Percentiles rank a stretch among this genome's conserved stretches.
Conservation (phyloP, 2,888 invertebrate genomes). For the Prosopocoilus inquinatus region DNA sequence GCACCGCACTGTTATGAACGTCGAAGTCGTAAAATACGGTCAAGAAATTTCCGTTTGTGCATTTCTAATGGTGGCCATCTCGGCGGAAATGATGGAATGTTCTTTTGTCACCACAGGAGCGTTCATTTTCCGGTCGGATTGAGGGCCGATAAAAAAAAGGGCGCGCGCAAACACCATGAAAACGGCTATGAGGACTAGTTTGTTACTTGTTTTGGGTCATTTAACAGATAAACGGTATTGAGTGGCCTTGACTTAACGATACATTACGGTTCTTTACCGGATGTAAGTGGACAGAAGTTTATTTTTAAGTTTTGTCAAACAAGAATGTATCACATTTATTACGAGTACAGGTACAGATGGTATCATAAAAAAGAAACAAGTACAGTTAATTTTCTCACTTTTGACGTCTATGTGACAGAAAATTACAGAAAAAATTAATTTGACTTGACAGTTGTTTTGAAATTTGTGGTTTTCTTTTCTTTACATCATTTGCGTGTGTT, state of each 20-base stretch:
- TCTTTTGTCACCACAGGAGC: conserved; percentile 53
- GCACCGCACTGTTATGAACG: not conserved
- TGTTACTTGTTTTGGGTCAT: conserved; percentile 51
- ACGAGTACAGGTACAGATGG: no score
- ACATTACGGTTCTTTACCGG: conserved; percentile 45
- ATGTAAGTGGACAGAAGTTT: conserved; percentile 28
- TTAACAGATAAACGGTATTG: conserved; percentile 52
- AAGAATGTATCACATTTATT: no score
- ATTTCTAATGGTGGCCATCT: conserved; percentile 49
- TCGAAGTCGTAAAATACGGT: conserved; percentile 35
- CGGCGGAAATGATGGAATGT: conserved; percentile 54
- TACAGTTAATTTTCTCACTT: no score
- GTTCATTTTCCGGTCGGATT: conserved; percentile 56
- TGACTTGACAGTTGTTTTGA: no score
- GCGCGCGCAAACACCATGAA: conserved; percentile 50
- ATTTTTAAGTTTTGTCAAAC: not conserved
- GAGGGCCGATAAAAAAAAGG: conserved; percentile 50
- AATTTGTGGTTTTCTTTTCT: no score
- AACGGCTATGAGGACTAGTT: conserved; percentile 46
- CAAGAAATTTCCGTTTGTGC: conserved; percentile 47
- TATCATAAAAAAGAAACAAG: no score
- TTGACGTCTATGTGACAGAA: no score
- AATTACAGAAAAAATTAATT: no score
- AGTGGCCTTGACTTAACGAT: conserved; percentile 49
- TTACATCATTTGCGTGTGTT: no score